These are phyloP conservation scores for Heterodera filipjevi DNA, from an alignment of 2,888 invertebrate genomes.

Conservation along the genomic window DNA sequence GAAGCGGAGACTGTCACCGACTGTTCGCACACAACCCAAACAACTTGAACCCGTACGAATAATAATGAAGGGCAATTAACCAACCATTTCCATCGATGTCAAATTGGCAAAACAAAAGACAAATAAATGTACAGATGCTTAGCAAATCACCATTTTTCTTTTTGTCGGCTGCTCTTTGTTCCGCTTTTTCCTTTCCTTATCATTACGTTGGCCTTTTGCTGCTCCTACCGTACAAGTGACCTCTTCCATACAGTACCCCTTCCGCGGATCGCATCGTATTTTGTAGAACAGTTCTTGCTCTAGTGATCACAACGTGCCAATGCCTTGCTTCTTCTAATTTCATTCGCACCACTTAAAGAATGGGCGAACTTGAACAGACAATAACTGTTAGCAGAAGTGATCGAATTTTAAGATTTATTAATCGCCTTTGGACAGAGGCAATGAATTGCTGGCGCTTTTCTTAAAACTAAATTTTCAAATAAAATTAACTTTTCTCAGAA, in stretches of 20 bases:
- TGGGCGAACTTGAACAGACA: not conserved
- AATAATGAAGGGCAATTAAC: not conserved
- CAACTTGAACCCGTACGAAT: not conserved
- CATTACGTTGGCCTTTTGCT: not conserved
- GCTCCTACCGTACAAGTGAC: conserved; percentile 58
- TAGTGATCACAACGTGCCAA: conserved; percentile 48
- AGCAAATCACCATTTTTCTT: too few species aligned
- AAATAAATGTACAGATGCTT: too few species aligned
- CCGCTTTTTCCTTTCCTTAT: not conserved
- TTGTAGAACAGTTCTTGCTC: conserved; percentile 59
- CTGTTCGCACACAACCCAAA: not conserved
- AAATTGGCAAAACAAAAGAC: too few species aligned
- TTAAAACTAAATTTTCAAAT: too few species aligned
- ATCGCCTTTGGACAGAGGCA: too few species aligned
- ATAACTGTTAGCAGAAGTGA: too few species aligned
- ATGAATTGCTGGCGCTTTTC: too few species aligned
- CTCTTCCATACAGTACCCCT: conserved; percentile 56
- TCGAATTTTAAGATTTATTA: too few species aligned
- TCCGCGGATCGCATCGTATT: conserved; percentile 52
- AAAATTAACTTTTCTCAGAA: too few species aligned
- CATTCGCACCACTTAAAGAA: not conserved
- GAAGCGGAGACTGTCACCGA: conserved; percentile 1
- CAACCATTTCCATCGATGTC: not conserved
- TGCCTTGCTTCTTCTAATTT: too few species aligned
- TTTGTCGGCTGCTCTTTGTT: not conserved